phyloP scores from a whole-genome alignment of 2,797 vertebrate genomes.

The Amblyraja radiata region DNA sequence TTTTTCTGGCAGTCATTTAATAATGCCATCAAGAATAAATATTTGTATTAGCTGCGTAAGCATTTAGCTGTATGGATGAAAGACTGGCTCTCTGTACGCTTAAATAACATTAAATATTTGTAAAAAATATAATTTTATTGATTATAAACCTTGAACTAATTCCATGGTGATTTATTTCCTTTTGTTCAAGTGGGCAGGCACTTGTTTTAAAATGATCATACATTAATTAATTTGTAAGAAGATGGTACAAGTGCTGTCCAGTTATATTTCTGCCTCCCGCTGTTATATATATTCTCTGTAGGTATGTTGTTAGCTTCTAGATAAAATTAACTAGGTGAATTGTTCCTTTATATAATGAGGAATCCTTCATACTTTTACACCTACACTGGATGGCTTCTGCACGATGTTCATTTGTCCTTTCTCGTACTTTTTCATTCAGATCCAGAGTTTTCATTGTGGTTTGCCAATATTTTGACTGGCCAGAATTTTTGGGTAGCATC shows the following conservation, averaged over 20 bases:
- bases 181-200: neutral
- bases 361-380: neutral
- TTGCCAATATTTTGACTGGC: neutral
- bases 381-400: neutral
- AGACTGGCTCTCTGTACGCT: neutral
- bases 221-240: neutral
- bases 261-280: neutral
- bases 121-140: neutral
- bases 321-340: neutral
- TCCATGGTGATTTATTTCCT: neutral
- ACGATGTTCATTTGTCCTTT: neutral
- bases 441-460: neutral
- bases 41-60: slow-evolving; percentile 1
- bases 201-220: neutral
- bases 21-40: slow-evolving; percentile 23
- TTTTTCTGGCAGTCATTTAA: slow-evolving; percentile 27
- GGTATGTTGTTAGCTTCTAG: neutral
- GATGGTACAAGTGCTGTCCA: neutral
- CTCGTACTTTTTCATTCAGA: neutral
- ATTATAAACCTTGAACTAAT: neutral
- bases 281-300: neutral
- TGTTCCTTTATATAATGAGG: neutral
- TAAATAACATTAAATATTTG: neutral
- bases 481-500: neutral
- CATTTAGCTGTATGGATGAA: neutral